These are phyloP conservation scores for Eilema caniola DNA, from an alignment of 2,888 invertebrate species.

Conservation along the genomic window DNA sequence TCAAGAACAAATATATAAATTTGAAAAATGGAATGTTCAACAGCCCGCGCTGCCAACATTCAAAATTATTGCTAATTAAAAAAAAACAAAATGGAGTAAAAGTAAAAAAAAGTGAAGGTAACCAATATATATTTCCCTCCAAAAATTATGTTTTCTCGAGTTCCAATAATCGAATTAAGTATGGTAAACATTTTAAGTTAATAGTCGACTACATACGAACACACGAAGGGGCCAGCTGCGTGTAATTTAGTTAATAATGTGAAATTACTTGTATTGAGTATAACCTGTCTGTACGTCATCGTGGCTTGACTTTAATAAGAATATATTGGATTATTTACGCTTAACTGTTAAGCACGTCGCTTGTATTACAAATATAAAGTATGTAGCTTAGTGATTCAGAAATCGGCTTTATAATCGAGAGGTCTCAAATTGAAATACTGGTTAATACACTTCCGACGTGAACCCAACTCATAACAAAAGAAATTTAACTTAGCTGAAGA, in stretches of 20 bases:
- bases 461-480: background rate
- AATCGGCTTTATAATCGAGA: background rate
- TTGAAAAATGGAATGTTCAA: constrained; percentile 42
- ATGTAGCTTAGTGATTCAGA: too few species aligned
- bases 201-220: constrained; percentile 64
- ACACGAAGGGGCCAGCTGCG: constrained; percentile 64
- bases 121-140: constrained; percentile 35
- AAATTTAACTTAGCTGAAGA: too few species aligned
- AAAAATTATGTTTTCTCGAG: constrained; percentile 52
- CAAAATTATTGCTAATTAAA: constrained; percentile 45
- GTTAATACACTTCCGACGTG: too few species aligned
- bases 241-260: constrained; percentile 80
- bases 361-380: constrained; percentile 21
- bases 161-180: constrained; percentile 80
- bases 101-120: constrained; percentile 30
- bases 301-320: constrained; percentile 41
- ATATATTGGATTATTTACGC: constrained; percentile 35
- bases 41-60: constrained; percentile 20
- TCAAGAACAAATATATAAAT: constrained; percentile 39
- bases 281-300: constrained; percentile 64
- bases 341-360: constrained; percentile 39
- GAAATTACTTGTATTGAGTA: constrained; percentile 72
- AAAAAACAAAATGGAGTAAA: constrained; percentile 39
- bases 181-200: constrained; percentile 80
- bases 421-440: too few species aligned